phyloP scores from a whole-genome alignment of 2,888 invertebrate genomes.

The Drosophila affinis region DNA sequence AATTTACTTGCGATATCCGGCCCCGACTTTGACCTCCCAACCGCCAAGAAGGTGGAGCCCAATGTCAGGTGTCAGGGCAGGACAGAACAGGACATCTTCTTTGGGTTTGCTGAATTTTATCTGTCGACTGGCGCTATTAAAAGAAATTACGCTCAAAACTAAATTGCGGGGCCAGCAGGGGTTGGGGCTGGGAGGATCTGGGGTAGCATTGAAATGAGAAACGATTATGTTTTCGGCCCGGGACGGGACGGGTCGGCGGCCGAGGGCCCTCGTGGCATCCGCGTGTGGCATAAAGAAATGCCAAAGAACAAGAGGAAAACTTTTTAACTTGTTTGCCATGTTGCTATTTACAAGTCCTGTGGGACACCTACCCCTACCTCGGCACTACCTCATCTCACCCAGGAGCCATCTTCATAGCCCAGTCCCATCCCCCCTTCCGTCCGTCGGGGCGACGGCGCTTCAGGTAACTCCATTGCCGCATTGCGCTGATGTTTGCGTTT shows the following conservation, averaged over 20 bases:
- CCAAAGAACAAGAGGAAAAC: slow-evolving; percentile 72
- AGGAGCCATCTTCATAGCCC: neutral
- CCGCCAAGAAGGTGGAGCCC: slow-evolving; percentile 38
- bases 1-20: slow-evolving; percentile 79
- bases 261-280: slow-evolving; percentile 50
- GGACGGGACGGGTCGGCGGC: slow-evolving; percentile 50
- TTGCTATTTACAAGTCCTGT: slow-evolving; percentile 82
- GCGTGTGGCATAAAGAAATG: slow-evolving; percentile 66
- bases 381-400: no score
- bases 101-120: slow-evolving; percentile 71
- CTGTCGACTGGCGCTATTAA: slow-evolving; percentile 81
- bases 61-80: slow-evolving; percentile 33
- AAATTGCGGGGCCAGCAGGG: slow-evolving; percentile 77
- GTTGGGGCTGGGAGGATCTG: slow-evolving; percentile 1
- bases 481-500: slow-evolving; percentile 75
- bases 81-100: slow-evolving; percentile 28
- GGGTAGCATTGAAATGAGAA: slow-evolving; percentile 82
- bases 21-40: slow-evolving; percentile 53
- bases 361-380: slow-evolving; percentile 62
- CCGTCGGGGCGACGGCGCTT: slow-evolving; percentile 2
- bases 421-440: slow-evolving; percentile 1
- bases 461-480: slow-evolving; percentile 71
- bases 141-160: slow-evolving; percentile 83
- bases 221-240: slow-evolving; percentile 80
- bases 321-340: slow-evolving; percentile 82